Conservation (phyloP, 2,888 invertebrate species). For the Tromatobia lineatoria region DNA sequence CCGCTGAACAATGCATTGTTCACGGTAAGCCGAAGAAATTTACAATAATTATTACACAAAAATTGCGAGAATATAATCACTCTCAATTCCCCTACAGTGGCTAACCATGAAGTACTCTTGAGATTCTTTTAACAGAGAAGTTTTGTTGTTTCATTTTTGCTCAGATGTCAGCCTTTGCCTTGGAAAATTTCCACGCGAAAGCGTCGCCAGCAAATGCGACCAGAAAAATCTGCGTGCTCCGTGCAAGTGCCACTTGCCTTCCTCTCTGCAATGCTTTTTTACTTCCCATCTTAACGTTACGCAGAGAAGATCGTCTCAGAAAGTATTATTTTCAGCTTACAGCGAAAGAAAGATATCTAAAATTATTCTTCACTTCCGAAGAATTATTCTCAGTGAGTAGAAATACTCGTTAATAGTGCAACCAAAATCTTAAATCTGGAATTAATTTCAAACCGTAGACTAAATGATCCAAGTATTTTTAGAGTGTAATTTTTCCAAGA, state of each 20-base stretch:
- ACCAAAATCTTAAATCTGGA: conserved; percentile 1
- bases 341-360: background rate
- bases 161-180: conserved; percentile 6
- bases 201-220: background rate
- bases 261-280: conserved; percentile 3
- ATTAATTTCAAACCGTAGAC: background rate
- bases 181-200: conserved; percentile 28
- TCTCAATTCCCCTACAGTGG: background rate
- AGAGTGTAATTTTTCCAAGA: too few relatives aligned
- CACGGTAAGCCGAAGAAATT: background rate
- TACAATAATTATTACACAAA: background rate
- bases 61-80: background rate
- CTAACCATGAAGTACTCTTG: conserved; percentile 5
- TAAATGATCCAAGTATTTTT: background rate
- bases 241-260: conserved; percentile 37
- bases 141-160: conserved; percentile 29
- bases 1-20: background rate
- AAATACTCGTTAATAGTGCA: background rate
- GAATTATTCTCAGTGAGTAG: background rate
- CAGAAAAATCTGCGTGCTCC: conserved; percentile 33
- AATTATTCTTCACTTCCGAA: background rate
- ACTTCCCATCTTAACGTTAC: background rate
- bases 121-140: conserved; percentile 35
- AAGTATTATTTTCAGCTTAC: background rate
- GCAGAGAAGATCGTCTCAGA: background rate